Conservation (phyloP, 1,140 invertebrate species). For the Caligus rogercresseyi region DNA sequence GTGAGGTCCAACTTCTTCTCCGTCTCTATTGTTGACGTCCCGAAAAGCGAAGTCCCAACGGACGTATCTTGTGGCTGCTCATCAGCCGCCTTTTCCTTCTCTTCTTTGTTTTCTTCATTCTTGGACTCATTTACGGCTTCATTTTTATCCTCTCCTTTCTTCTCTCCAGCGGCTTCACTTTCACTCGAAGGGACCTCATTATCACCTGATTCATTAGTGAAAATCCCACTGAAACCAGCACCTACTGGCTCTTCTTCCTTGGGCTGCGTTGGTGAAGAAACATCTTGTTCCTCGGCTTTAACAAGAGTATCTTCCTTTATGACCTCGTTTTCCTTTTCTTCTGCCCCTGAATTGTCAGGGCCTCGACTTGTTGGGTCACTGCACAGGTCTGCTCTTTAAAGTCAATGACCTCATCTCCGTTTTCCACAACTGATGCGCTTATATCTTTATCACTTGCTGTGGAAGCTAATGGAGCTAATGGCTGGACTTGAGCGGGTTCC, state of each 20-base stretch:
- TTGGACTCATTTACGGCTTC: neutral
- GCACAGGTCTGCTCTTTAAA: neutral
- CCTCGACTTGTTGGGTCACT: neutral
- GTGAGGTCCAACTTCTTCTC: neutral
- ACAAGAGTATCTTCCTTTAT: too few species aligned
- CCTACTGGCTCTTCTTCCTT: neutral
- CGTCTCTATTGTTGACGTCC: neutral
- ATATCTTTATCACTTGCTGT: too few species aligned
- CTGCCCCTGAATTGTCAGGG: too few species aligned
- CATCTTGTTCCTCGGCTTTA: neutral
- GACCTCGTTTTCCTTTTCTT: too few species aligned
- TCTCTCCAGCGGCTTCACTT: neutral
- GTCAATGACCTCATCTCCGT: neutral
- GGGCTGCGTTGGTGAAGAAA: neutral
- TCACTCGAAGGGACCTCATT: neutral
- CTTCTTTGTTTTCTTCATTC: constrained; percentile 8
- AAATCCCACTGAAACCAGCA: constrained; percentile 6
- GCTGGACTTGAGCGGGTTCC: too few species aligned
- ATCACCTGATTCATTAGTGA: neutral
- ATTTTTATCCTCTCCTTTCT: neutral
- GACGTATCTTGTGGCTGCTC: neutral
- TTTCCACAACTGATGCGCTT: too few species aligned
- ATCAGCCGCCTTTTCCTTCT: too few species aligned
- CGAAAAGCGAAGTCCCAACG: neutral
- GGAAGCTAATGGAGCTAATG: too few species aligned